Evolutionary conservation across 2,888 invertebrate species (phyloP), one percentile per base, ranked within the genome.

Genomic region (Hofmannophila pseudospretella): DNA sequence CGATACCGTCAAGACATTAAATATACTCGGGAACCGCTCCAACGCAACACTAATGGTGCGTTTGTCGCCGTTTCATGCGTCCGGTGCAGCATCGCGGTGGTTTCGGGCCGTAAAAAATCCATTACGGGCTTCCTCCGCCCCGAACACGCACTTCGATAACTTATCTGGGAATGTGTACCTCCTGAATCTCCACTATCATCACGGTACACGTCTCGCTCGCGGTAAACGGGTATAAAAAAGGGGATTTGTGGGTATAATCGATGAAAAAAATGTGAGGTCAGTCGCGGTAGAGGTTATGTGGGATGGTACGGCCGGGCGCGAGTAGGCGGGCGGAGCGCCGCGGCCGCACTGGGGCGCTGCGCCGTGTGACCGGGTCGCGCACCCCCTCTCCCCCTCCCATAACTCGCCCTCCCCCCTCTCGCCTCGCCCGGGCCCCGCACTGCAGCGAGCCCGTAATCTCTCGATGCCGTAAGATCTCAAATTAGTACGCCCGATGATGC

Each of bases 171-270:
- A 29, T 9, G 28, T 16, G 23, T 82, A 85, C 85, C 85, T 85
- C 85, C 54, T 78, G 79, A 51, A 85, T 82, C 68, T 85, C 85
- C 72, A 85, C 84, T 72, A 85, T 84, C 85, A 85, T 85, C 51
- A 39, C 38, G 32, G 37, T 32, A 39, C 41, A 40, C 44, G 23
- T 25, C 36, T 36, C 35, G 39, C 43, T 37, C 34, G 19, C 27
- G 19, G 4, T 27, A 11, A 14, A n/a, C n/a, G n/a, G n/a, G 2
- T 14, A 20, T 28, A 35, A 35, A 7, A 9, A 7, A 36, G 11
- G 13, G 7, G 5, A 11, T 10, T 11, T n/a, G n/a, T 11, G 11
- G 10, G 27, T 10, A 12, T 27, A 11, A 27, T 11, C 12, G 27
- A 27, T 27, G 4, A 11, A 4, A 10, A 27, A 27, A 11, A 25